Evolutionary conservation across 2,797 vertebrate species (phyloP).

Genomic region (Gobio occitaniae): DNA sequence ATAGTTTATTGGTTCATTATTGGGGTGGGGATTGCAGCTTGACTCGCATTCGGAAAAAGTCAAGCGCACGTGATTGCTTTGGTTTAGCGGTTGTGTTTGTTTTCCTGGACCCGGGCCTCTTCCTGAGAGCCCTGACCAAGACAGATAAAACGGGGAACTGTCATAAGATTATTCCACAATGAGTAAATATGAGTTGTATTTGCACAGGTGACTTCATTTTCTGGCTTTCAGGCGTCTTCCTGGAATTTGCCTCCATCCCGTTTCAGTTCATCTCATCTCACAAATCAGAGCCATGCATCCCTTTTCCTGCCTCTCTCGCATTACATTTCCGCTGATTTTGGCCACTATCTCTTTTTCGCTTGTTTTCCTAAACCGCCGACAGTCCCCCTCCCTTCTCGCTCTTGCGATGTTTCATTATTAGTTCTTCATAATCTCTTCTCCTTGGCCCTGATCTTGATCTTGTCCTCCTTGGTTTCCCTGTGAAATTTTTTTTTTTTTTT

Average conservation of each 20-base stretch:
- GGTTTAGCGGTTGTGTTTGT: constrained; percentile 47
- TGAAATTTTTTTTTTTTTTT: constrained; percentile 27
- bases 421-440: constrained; percentile 81
- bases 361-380: constrained; percentile 82
- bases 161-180: constrained; percentile 57
- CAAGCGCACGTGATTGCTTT: constrained; percentile 30
- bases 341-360: constrained; percentile 73
- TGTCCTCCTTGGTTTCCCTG: constrained; percentile 50
- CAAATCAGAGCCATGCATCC: constrained; percentile 65
- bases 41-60: constrained; percentile 17
- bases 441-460: constrained; percentile 64
- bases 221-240: constrained; percentile 50
- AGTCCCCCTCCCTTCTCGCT: constrained; percentile 34
- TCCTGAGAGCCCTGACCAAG: constrained; percentile 57
- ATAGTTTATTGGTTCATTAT: constrained; percentile 34
- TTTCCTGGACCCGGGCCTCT: constrained; percentile 49
- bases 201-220: constrained; percentile 67
- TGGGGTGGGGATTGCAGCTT: constrained; percentile 29
- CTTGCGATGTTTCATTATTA: constrained; percentile 80
- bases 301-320: constrained; percentile 60
- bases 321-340: constrained; percentile 67
- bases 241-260: constrained; percentile 55
- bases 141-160: constrained; percentile 54
- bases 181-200: constrained; percentile 62
- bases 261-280: constrained; percentile 63